phyloP scores from a whole-genome alignment of 2,797 vertebrate genomes.

The Myotis planiceps region DNA sequence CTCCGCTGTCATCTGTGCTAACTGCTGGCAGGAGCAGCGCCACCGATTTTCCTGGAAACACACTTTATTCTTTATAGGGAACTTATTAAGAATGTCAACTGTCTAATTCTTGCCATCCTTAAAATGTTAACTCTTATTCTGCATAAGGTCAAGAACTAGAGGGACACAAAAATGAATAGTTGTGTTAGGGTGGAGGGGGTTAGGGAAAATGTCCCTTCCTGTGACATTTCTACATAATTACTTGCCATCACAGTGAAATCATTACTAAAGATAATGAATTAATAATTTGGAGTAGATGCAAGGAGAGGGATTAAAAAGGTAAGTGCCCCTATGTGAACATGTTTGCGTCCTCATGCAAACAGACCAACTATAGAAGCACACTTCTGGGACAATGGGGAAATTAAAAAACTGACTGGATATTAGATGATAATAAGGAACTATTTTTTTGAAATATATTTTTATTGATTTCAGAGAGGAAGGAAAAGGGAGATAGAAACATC shows the following conservation, averaged over 20 bases:
- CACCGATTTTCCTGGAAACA: slow-evolving; percentile 23
- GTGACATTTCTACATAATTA: background rate
- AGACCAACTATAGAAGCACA: background rate
- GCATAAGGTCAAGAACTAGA: background rate
- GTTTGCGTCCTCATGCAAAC: background rate
- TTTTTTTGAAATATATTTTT: background rate
- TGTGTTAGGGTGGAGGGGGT: background rate
- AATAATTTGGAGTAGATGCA: background rate
- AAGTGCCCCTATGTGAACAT: background rate
- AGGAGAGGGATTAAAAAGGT: background rate
- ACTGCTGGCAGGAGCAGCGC: background rate
- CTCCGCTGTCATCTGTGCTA: background rate
- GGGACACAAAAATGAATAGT: rapidly evolving
- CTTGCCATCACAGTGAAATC: background rate
- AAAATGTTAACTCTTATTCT: background rate
- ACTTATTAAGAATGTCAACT: background rate
- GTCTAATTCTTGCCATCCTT: background rate
- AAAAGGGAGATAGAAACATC: no score
- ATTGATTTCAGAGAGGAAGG: no score
- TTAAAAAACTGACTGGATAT: background rate
- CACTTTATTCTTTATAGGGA: background rate
- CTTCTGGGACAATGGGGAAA: background rate
- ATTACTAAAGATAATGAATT: background rate
- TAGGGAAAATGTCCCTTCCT: background rate
- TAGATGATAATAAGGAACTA: background rate